These are phyloP conservation scores for Automeris io DNA, from an alignment of 2,888 invertebrate species.

Conservation along the genomic window DNA sequence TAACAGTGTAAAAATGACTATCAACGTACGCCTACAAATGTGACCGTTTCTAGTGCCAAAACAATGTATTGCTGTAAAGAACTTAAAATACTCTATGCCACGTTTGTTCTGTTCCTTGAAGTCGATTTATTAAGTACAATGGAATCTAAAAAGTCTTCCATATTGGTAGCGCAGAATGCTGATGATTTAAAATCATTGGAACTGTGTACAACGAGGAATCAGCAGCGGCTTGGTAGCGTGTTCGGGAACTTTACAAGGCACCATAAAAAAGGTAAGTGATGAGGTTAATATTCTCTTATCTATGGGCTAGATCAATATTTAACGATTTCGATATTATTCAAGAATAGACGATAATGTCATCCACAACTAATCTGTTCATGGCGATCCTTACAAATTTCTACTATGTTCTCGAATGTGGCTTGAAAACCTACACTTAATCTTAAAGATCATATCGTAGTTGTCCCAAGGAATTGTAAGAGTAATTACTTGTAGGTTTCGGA, in stretches of 20 bases:
- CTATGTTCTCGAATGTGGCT: no score
- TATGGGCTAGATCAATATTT: no score
- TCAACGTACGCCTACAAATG: constrained; percentile 66
- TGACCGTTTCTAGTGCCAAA: constrained; percentile 65
- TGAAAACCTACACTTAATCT: no score
- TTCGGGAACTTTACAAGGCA: constrained; percentile 70
- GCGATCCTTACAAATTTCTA: no score
- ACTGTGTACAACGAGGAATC: constrained; percentile 59
- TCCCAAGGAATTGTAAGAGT: no score
- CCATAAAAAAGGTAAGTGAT: constrained; percentile 68
- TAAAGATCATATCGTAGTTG: no score
- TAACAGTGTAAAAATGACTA: constrained; percentile 65
- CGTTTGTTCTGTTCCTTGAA: constrained; percentile 62
- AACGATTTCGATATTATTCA: no score
- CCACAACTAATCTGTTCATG: no score
- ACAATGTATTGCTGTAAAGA: constrained; percentile 73
- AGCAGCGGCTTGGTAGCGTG: constrained; percentile 64
- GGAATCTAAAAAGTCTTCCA: constrained; percentile 66
- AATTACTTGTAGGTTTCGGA: no score
- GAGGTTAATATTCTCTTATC: no score
- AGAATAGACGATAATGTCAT: no score
- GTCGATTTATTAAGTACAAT: constrained; percentile 61
- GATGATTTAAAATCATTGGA: constrained; percentile 65
- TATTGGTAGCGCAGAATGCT: constrained; percentile 54
- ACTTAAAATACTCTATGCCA: constrained; percentile 67